phyloP scores from a whole-genome alignment of 2,888 invertebrate species.

The Nomada fabriciana region DNA sequence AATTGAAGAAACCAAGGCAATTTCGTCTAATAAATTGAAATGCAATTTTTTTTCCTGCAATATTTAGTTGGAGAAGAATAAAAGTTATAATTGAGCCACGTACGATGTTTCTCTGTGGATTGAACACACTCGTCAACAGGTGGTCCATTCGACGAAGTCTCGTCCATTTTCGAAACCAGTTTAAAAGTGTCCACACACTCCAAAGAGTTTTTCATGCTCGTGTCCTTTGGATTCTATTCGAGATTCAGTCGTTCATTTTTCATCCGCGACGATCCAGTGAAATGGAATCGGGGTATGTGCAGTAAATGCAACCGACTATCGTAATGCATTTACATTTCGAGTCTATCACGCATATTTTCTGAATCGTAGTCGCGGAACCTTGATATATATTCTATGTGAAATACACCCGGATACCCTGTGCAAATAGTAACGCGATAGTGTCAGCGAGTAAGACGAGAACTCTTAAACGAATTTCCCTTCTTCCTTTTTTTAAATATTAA shows the following conservation, averaged over 20 bases:
- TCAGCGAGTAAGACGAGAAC: constrained; percentile 17
- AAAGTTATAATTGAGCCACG: neutral
- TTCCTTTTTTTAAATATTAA: neutral
- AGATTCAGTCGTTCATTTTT: neutral
- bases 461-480: neutral
- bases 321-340: constrained; percentile 7
- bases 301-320: neutral
- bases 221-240: constrained; percentile 39
- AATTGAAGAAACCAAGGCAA: too few species aligned
- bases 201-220: constrained; percentile 13
- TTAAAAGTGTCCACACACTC: constrained; percentile 27
- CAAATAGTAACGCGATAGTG: neutral
- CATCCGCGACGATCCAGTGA: too few species aligned
- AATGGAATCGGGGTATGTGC: neutral
- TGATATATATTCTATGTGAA: constrained; percentile 32
- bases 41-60: neutral
- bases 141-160: neutral
- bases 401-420: constrained; percentile 6
- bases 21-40: neutral
- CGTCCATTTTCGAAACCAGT: neutral
- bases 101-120: neutral
- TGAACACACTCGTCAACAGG: neutral
- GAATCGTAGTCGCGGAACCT: constrained; percentile 30
- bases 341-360: neutral
- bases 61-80: too few species aligned